phyloP scores from a whole-genome alignment of 64 coral and sea anemone genomes.

The Actinia tenebrosa region DNA sequence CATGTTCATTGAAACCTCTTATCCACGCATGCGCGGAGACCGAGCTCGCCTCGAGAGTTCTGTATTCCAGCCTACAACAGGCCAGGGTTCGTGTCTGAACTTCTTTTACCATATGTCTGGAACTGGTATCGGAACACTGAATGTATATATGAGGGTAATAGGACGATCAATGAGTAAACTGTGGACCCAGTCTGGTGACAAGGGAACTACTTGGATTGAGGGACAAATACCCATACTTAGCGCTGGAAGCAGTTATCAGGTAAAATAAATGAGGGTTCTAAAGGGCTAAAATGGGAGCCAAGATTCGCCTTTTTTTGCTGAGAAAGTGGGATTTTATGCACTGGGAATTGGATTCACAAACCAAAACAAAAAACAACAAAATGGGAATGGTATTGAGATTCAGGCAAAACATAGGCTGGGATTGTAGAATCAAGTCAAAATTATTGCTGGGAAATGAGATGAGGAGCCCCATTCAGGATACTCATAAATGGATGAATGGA shows the following conservation, averaged over 20 bases:
- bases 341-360: no score
- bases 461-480: no score
- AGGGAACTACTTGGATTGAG: constrained; percentile 60
- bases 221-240: constrained; percentile 71
- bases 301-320: no score
- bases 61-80: constrained; percentile 68
- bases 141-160: constrained; percentile 71
- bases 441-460: no score
- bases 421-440: no score
- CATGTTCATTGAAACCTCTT: constrained; percentile 91
- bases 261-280: background rate
- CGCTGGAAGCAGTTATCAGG: constrained; percentile 69
- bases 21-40: constrained; percentile 72
- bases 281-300: no score
- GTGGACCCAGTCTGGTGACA: constrained; percentile 59
- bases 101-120: constrained; percentile 97
- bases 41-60: constrained; percentile 81
- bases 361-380: no score
- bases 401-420: no score
- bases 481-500: no score
- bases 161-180: constrained; percentile 77
- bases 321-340: no score
- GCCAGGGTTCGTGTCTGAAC: constrained; percentile 70
- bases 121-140: constrained; percentile 65
- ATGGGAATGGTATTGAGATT: no score